Evolutionary conservation across 2,888 invertebrate genomes (phyloP).

Genomic region (Pseudococcus longispinus): DNA sequence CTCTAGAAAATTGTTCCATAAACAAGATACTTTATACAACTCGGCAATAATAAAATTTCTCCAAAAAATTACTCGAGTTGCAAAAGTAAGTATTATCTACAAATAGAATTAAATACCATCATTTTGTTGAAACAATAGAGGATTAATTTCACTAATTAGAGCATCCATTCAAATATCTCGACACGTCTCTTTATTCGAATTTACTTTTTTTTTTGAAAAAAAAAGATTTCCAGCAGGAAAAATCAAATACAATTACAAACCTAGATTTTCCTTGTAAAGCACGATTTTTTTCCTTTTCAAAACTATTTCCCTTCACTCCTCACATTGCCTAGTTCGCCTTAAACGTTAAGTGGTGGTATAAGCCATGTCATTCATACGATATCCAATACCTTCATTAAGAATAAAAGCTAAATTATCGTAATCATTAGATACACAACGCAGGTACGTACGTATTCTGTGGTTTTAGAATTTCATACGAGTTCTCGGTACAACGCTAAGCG

Average conservation of each 20-base stretch:
- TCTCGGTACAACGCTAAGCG: background rate
- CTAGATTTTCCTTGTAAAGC: background rate
- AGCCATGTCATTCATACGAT: background rate
- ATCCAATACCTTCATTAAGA: background rate
- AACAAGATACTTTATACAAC: background rate
- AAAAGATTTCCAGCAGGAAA: background rate
- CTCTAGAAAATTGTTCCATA: background rate
- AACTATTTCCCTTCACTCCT: background rate
- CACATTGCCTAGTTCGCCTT: too few species aligned
- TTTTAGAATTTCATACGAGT: background rate
- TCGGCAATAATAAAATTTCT: background rate
- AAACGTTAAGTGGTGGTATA: too few species aligned
- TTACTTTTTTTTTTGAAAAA: background rate
- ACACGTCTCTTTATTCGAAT: background rate
- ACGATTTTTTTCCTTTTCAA: background rate
- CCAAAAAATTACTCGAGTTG: background rate
- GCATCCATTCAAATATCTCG: background rate
- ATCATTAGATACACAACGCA: background rate
- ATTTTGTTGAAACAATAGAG: background rate
- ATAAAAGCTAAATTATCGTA: background rate
- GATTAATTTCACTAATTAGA: constrained; percentile 12
- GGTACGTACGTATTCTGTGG: background rate
- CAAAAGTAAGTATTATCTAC: background rate
- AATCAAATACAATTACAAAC: background rate
- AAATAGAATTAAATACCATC: constrained; percentile 1